Evolutionary conservation across 2,888 invertebrate genomes (phyloP), one percentile per base, ranked within the genome.

Genomic region (Apamea monoglypha): DNA sequence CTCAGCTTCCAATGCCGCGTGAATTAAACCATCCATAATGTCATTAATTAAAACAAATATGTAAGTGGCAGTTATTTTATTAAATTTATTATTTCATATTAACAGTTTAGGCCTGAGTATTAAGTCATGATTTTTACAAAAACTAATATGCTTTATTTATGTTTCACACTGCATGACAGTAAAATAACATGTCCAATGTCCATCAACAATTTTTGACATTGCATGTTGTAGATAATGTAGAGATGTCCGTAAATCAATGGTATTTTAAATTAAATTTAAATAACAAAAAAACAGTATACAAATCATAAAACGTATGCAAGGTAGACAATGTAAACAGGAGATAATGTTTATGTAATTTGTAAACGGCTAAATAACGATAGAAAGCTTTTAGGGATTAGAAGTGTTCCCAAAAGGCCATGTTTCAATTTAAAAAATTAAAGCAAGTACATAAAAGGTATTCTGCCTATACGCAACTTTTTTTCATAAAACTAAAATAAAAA

Each of bases 1-100:
- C 97, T 97, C 96, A 94, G 97, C 97, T 96, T 97, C 97, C 95
- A 96, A 95, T 97, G 97, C 96, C 96, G 97, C 96, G 96, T 97
- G 96, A 96, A 96, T 96, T 96, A 97, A 96, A 96, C 96, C 96
- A 97, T 97, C 97, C 96, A 97, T 97, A 96, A 94, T 97, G 96
- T 96, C 95, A 96, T 96, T 96, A 95, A 95, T 94, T 95, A 95
- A 93, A 95, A 95, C 94, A 94, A 95, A 94, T 96, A 94, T 94
- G 91, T 94, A 92, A 94, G 92, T 94, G 93, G 93, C 93, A 95
- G 94, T 93, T 94, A 92, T 93, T 93, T 94, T 95, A 93, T 93
- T 91, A 92, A 92, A 92, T 94, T 88, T 94, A 94, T 94, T 96
- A 94, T 94, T 95, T 95, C 96, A 96, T 96, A 95, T 94, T 96